Evolutionary conservation across 2,113 vertebrate genomes (phyloP).

Genomic region (Etia nguti): DNA sequence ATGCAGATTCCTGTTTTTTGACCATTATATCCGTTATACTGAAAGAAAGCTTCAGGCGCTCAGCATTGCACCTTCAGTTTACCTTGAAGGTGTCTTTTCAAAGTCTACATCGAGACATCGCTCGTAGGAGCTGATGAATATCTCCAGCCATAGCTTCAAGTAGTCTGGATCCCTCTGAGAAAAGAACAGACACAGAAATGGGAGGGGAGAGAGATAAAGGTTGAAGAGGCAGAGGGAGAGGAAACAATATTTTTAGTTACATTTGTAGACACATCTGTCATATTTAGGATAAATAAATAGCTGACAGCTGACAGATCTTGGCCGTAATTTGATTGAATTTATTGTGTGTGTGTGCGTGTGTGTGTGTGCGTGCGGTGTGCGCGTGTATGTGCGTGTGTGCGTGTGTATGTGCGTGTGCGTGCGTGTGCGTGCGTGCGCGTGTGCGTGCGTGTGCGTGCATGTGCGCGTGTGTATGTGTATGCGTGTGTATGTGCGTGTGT

Average conservation of each 20-base stretch:
- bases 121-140: constrained; percentile 92
- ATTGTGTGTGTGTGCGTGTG: not conserved
- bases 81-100: constrained; percentile 93
- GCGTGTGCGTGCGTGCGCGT: too few relatives aligned
- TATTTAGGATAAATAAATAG: not conserved
- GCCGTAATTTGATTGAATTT: not conserved
- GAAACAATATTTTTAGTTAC: not conserved
- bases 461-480: too few relatives aligned
- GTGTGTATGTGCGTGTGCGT: too few relatives aligned
- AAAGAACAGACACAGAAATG: not conserved
- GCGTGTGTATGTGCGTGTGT: too few relatives aligned
- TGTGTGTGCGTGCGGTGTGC: not conserved
- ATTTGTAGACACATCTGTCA: not conserved
- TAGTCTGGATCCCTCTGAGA: constrained; percentile 95
- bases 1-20: not conserved
- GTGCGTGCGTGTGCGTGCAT: too few relatives aligned
- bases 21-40: not conserved
- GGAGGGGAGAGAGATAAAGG: not conserved
- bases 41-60: not conserved
- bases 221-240: not conserved
- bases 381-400: too few relatives aligned
- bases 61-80: constrained; percentile 17
- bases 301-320: not conserved
- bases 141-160: constrained; percentile 94
- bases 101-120: constrained; percentile 95